Evolutionary conservation across 2,797 vertebrate species (phyloP).

Genomic region (Geotrypetes seraphini): DNA sequence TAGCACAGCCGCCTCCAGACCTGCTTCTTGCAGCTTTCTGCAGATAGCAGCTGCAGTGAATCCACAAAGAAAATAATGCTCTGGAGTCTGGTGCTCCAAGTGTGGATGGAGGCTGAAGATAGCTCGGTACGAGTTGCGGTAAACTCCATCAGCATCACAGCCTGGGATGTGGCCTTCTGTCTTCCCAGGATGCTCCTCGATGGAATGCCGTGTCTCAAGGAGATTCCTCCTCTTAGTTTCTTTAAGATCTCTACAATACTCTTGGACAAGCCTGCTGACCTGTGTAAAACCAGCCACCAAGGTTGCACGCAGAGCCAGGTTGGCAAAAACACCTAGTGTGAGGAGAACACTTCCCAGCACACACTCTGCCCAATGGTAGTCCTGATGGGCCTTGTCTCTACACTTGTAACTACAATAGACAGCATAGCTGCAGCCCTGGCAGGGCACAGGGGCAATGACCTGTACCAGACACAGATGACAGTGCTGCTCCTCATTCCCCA

Average conservation of each 20-base stretch:
- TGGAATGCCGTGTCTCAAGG: too few species aligned
- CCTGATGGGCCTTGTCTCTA: constrained; percentile 64
- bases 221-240: neutral
- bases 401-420: constrained; percentile 74
- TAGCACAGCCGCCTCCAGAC: constrained; percentile 20
- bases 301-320: constrained; percentile 70
- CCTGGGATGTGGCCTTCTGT: constrained; percentile 15
- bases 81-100: constrained; percentile 49
- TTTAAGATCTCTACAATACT: neutral
- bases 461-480: constrained; percentile 78
- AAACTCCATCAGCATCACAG: constrained; percentile 24
- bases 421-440: constrained; percentile 70
- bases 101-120: constrained; percentile 76
- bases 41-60: constrained; percentile 66
- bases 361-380: constrained; percentile 77
- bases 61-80: constrained; percentile 65
- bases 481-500: constrained; percentile 47
- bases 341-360: constrained; percentile 60
- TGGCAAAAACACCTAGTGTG: constrained; percentile 68
- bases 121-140: constrained; percentile 62
- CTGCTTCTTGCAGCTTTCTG: constrained; percentile 41
- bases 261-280: constrained; percentile 18
- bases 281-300: constrained; percentile 64
- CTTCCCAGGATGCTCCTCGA: neutral
- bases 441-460: constrained; percentile 57